Evolutionary conservation across 2,113 vertebrate species (phyloP).

Genomic region (Tamias sibiricus): DNA sequence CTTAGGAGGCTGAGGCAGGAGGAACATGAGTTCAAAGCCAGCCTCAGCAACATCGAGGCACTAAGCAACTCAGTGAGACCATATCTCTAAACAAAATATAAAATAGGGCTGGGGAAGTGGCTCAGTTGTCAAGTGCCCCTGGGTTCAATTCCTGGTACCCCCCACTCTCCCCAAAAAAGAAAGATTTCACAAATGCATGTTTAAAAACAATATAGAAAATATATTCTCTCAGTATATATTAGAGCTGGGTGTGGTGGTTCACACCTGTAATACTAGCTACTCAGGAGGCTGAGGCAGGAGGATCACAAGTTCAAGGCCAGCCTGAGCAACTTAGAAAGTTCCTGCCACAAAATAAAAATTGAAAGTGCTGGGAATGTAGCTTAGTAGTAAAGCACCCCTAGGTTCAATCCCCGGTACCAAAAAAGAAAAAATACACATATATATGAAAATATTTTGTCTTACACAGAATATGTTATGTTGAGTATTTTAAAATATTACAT

Average conservation of each 20-base stretch:
- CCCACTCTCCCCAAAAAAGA: no score
- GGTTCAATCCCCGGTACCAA: not conserved
- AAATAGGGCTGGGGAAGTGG: no score
- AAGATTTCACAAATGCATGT: not conserved
- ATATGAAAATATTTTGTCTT: not conserved
- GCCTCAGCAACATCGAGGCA: no score
- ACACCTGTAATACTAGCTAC: not conserved
- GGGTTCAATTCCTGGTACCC: no score
- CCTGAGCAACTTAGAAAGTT: not conserved
- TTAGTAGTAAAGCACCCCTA: not conserved
- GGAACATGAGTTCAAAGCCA: no score
- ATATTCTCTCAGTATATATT: not conserved
- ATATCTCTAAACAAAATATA: no score
- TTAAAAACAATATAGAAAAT: not conserved
- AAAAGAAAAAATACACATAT: no score
- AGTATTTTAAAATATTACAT: not conserved
- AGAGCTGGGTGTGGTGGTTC: not conserved
- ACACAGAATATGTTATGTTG: not conserved
- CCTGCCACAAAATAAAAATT: not conserved
- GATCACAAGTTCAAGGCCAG: no score
- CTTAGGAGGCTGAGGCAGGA: no score
- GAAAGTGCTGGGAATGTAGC: not conserved
- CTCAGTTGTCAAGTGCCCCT: no score
- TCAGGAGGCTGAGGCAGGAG: not conserved
- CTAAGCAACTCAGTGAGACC: no score